A percentile compares a stretch with the other conserved stretches of the same genome.
phyloP scores from a whole-genome alignment of 2,797 vertebrate species.

The Champsocephalus esox region DNA sequence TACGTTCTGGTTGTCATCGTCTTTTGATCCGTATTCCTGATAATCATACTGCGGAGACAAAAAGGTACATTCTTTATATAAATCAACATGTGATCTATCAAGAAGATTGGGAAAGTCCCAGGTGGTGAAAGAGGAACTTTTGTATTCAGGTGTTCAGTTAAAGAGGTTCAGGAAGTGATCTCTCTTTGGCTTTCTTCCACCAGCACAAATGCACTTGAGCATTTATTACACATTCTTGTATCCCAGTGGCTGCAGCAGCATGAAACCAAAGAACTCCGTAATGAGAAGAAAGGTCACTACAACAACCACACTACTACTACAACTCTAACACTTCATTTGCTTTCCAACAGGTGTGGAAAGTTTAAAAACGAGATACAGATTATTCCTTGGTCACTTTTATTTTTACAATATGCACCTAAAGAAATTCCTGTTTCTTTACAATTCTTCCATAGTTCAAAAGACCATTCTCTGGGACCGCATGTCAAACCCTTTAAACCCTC shows the following conservation, averaged over 20 bases:
- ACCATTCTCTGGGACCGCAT: too few species aligned
- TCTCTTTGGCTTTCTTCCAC: constrained; percentile 30
- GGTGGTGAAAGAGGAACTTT: constrained; percentile 13
- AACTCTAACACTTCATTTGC: neutral
- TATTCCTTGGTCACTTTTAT: too few species aligned
- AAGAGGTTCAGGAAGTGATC: constrained; percentile 14
- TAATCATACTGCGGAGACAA: constrained; percentile 44
- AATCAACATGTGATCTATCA: neutral
- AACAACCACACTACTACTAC: too few species aligned
- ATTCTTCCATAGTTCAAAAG: neutral
- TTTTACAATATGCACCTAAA: too few species aligned
- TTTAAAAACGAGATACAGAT: too few species aligned
- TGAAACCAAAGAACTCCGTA: constrained; percentile 35
- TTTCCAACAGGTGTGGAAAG: too few species aligned
- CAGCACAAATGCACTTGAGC: constrained; percentile 51
- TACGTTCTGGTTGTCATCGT: constrained; percentile 63
- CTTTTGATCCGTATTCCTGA: constrained; percentile 48
- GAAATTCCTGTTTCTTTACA: neutral
- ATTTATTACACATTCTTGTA: constrained; percentile 75
- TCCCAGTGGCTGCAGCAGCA: constrained; percentile 42
- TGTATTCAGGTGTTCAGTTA: constrained; percentile 16
- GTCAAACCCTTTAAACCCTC: too few species aligned
- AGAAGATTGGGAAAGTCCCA: constrained; percentile 6
- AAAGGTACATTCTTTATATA: constrained; percentile 24
- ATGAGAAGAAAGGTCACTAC: constrained; percentile 21